Conservation (phyloP, 2,113 vertebrate genomes). For the Xenopus laevis region DNA sequence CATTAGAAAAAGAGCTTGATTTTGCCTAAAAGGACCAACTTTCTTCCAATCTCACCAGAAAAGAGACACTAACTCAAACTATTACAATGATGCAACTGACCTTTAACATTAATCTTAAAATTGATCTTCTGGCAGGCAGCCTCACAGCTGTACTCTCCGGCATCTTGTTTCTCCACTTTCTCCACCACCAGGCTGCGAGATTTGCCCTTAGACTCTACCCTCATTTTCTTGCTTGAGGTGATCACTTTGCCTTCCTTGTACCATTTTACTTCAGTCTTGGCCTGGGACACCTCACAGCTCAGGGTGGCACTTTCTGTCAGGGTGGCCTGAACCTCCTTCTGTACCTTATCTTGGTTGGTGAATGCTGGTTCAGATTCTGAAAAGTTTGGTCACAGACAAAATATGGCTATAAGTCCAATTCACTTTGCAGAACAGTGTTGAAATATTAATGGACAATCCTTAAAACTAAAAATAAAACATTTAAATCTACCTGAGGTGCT, state of each 20-base stretch:
- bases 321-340: slow-evolving; percentile 58
- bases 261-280: slow-evolving; percentile 72
- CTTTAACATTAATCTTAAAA: slow-evolving; percentile 48
- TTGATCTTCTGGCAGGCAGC: slow-evolving; percentile 64
- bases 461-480: too few relatives aligned
- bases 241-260: slow-evolving; percentile 74
- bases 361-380: slow-evolving; percentile 48
- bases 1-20: too few relatives aligned
- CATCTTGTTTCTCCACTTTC: slow-evolving; percentile 65
- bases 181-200: slow-evolving; percentile 69
- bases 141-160: slow-evolving; percentile 74
- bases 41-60: too few relatives aligned
- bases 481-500: too few relatives aligned
- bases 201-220: slow-evolving; percentile 63
- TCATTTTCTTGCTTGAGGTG: slow-evolving; percentile 60
- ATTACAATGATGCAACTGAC: too few relatives aligned
- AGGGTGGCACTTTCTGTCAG: slow-evolving; percentile 63
- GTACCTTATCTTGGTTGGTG: slow-evolving; percentile 25
- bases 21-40: too few relatives aligned
- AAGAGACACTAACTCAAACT: too few relatives aligned
- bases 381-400: too few relatives aligned
- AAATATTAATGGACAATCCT: too few relatives aligned
- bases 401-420: too few relatives aligned
- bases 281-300: slow-evolving; percentile 69
- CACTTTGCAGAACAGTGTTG: too few relatives aligned